These are phyloP conservation scores for Pristis pectinata DNA, from an alignment of 2,797 vertebrate genomes.

Conservation along the genomic window DNA sequence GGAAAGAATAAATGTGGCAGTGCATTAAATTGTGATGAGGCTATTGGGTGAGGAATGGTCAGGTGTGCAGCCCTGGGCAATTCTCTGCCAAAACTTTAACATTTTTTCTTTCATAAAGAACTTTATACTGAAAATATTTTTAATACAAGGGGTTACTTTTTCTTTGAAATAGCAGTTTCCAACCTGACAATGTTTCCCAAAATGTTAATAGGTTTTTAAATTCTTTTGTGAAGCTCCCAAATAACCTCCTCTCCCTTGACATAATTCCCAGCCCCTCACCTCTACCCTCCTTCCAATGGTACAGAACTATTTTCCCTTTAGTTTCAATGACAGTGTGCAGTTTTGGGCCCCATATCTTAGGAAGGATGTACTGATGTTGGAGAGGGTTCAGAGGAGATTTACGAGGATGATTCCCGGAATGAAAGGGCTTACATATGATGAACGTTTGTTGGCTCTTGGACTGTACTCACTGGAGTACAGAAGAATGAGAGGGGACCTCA, in stretches of 20 bases:
- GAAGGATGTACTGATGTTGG: too few relatives aligned
- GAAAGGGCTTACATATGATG: too few relatives aligned
- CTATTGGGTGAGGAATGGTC: conserved; percentile 53
- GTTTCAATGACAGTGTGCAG: neutral
- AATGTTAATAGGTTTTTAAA: neutral
- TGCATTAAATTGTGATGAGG: conserved; percentile 53
- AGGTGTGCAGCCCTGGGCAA: conserved; percentile 51
- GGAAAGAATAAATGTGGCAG: conserved; percentile 53
- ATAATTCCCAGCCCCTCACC: neutral
- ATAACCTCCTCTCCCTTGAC: neutral
- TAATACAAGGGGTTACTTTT: neutral
- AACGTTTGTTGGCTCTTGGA: too few relatives aligned
- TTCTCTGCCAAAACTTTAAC: conserved; percentile 52
- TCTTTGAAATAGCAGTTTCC: neutral
- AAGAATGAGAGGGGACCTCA: too few relatives aligned
- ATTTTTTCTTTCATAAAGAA: conserved; percentile 49
- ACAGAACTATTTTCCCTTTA: neutral
- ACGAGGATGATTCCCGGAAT: too few relatives aligned
- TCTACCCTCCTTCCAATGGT: too few relatives aligned
- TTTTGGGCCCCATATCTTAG: too few relatives aligned
- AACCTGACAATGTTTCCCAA: neutral
- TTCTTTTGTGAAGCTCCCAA: neutral
- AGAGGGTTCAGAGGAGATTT: too few relatives aligned
- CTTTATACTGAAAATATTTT: conserved; percentile 38
- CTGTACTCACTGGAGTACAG: too few relatives aligned